These are phyloP conservation scores for Paracanthobrama guichenoti DNA, from an alignment of 2,113 vertebrate species.

Conservation along the genomic window DNA sequence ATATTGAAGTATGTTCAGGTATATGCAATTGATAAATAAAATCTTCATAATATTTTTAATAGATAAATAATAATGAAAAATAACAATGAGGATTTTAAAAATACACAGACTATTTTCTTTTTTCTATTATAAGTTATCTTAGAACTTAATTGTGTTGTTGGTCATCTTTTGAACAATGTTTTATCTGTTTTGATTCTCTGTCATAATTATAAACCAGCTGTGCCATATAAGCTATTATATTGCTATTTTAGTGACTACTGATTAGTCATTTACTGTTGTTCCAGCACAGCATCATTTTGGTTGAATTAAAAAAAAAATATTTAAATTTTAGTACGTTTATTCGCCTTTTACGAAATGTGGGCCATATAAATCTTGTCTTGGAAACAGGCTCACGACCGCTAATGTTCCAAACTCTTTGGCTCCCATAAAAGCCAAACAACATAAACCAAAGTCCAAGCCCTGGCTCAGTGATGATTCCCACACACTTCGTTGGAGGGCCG, in stretches of 20 bases:
- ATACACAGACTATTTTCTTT: not conserved
- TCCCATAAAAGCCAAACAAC: not conserved
- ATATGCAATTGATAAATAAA: not conserved
- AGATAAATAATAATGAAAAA: not conserved
- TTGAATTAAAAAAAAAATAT: not conserved
- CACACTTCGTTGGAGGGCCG: not conserved
- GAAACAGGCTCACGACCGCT: not conserved
- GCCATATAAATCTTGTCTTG: too few species aligned
- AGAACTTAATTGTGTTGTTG: not conserved
- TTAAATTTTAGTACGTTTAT: not conserved
- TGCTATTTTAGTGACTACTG: not conserved
- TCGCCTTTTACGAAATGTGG: too few species aligned
- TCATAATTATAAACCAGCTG: not conserved
- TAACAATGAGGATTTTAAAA: not conserved
- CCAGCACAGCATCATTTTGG: not conserved
- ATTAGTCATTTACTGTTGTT: not conserved
- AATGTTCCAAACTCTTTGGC: not conserved
- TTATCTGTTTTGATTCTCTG: not conserved
- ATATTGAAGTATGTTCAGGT: conserved; percentile 1
- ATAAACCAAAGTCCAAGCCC: not conserved
- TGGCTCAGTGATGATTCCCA: not conserved
- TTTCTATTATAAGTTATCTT: conserved; percentile 16
- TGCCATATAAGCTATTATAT: not conserved
- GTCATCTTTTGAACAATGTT: not conserved
- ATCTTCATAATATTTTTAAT: conserved; percentile 1